Base-by-base conservation (phyloP, 2,113 vertebrate genomes). In the Eolophus roseicapilla region DNA sequence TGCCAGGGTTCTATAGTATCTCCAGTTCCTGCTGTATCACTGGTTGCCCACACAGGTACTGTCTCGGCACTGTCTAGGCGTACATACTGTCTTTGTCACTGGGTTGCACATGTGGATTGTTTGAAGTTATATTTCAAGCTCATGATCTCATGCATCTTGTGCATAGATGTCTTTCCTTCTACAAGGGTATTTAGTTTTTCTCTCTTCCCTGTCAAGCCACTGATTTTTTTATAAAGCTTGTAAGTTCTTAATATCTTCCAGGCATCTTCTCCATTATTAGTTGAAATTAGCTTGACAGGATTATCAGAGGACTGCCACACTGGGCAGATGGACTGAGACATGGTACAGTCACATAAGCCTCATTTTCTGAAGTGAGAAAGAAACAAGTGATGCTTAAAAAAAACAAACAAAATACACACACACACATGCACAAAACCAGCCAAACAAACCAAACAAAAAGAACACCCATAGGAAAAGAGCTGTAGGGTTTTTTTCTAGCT, bases 71-170 rank as follows among this genome's bases (percentile, higher is more conserved):
- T 59, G 25, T 37, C 57, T 52, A 41, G 39, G 59, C 59, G 52
- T 14, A 18, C 14, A 4, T 4, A 21, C 8, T 69, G 15, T 43
- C 27, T 82, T 52, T 35, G 39, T 20, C 47, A 44, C 65, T 62
- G 25, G 17, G 3, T 17, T 94, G 37, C 17, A 24, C 0, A 0
- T 52, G 11, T 57, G 27, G 41, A n/a, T 49, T 89, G 15, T 55
- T 81, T 90, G 43, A n/a, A 59, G 29, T 59, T 59, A 9, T 35
- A 41, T 37, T 46, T 35, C 78, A 17, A 70, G 9, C 6, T 84
- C 55, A 44, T 31, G 9, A 46, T 46, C 18, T 46, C 21, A 39
- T 7, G 5, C 4, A 1, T 59, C 28, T 77, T 0, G 0, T 33
- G 10, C 25, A 50, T 28, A 24, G 18, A 49, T 62, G 9, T 39